Evolutionary conservation across 2,797 vertebrate genomes (phyloP), one percentile per base, ranked within the genome.

Genomic region (Rhinichthys osculus): DNA sequence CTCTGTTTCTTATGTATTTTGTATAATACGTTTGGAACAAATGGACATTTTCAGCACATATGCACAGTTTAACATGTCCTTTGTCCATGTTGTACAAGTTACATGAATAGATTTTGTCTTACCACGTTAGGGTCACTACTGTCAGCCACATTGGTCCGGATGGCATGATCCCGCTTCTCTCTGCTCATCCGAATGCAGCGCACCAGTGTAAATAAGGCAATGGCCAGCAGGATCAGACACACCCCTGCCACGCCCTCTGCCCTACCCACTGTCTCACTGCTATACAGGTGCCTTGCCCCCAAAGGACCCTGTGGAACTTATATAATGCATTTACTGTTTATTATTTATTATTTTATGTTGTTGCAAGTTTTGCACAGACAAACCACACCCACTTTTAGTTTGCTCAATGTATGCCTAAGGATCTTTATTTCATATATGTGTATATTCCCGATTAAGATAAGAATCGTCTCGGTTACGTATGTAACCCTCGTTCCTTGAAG

Each of bases 121-220:
- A 97, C 96, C 94, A 97, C 96, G 85, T 96, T 97, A 54, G 95
- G 96, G 88, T 97, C 95, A 90, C 96, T 96, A 64, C 94, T 95
- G 84, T 96, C 94, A 16, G 96, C 95, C 84, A 97, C 93, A 19
- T 93, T 94, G 23, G 93, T 94, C 87, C 93, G 90, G 84, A 95
- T 90, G 85, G 93, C 87, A 1, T 93, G 93, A 88, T 94, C 89
- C 86, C 83, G 80, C 59, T 90, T 92, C 57, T 90, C 91, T 40
- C 90, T 93, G 59, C 90, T 92, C 47, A 85, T 91, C 89, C 76
- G 95, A 87, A 93, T 89, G 23, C 94, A 87, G 84, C 94, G 93
- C 83, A 94, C 86, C 57, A 90, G 82, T 52, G 90, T 3, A 3
- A 59, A 92, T 81, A 92, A 44, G 52, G 92, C 30, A 4, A 90